Evolutionary conservation across 37 sponge, comb jelly and placozoan genomes (phyloP).

Genomic region (Cladorhizidae sp.): DNA sequence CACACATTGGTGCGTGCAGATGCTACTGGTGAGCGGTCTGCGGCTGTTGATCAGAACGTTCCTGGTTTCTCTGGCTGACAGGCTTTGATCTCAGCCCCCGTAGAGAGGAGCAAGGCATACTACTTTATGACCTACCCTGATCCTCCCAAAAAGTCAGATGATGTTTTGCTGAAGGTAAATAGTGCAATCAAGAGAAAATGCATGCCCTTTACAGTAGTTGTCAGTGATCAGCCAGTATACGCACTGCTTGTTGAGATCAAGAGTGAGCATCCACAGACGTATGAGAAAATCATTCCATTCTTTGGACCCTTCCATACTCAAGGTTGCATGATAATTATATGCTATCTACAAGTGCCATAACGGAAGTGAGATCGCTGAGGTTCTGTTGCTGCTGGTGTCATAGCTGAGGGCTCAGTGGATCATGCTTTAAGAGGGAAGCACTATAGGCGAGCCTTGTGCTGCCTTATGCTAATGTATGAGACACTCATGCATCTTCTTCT

Average conservation of each 20-base stretch:
- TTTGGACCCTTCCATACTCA: too few relatives aligned
- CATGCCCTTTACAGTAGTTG: too few relatives aligned
- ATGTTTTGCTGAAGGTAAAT: too few relatives aligned
- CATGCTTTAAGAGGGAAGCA: background rate
- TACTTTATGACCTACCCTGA: too few relatives aligned
- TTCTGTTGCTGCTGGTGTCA: constrained; percentile 2
- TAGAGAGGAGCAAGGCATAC: background rate
- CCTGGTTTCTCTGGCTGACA: background rate
- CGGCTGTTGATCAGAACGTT: background rate
- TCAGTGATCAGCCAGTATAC: too few relatives aligned
- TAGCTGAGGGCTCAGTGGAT: constrained; percentile 2
- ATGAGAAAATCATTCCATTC: too few relatives aligned
- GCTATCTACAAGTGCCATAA: background rate
- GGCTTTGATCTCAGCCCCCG: too few relatives aligned
- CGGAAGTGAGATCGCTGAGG: background rate
- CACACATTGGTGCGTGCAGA: constrained; percentile 3
- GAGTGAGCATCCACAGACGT: too few relatives aligned
- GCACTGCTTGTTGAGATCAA: too few relatives aligned
- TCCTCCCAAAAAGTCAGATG: too few relatives aligned
- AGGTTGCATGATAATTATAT: too few relatives aligned
- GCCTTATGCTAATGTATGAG: background rate
- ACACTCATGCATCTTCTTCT: background rate
- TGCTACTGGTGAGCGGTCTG: background rate
- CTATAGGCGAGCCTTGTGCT: background rate
- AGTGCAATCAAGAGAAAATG: too few relatives aligned